Conservation (phyloP, 2,113 vertebrate genomes). For the Opisthocomus hoazin region DNA sequence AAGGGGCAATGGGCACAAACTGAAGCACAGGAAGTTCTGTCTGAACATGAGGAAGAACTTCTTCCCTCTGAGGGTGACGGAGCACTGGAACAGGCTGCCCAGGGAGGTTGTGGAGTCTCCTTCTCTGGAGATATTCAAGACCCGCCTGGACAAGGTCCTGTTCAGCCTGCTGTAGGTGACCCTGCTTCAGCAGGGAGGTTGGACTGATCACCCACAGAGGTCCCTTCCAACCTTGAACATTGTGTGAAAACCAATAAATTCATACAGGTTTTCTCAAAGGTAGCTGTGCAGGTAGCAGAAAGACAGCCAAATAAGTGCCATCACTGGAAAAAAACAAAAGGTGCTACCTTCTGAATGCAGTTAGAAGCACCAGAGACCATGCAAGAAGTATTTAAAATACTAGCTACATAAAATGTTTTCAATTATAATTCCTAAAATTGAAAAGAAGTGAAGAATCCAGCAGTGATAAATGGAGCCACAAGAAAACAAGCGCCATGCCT, state of each 20-base stretch:
- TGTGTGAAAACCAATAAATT: background rate
- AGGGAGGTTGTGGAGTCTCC: no score
- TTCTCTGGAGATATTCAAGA: no score
- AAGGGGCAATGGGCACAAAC: no score
- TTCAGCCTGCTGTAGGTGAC: no score
- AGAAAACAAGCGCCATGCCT: background rate
- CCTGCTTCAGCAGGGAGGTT: no score
- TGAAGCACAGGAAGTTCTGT: no score
- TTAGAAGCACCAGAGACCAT: background rate
- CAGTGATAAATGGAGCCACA: background rate
- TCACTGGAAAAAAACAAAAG: background rate
- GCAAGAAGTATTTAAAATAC: background rate
- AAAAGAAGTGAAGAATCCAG: background rate
- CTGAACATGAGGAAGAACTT: no score
- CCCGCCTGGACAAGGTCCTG: no score
- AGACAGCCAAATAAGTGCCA: background rate
- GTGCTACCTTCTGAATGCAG: background rate
- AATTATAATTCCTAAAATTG: background rate
- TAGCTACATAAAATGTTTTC: background rate
- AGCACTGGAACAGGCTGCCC: no score
- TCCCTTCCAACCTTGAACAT: no score
- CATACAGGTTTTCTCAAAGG: background rate
- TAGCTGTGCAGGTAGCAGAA: background rate
- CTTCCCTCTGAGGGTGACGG: no score
- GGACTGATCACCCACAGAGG: no score